These are phyloP conservation scores for Hypomesus transpacificus DNA, from an alignment of 2,113 vertebrate genomes.

Conservation along the genomic window DNA sequence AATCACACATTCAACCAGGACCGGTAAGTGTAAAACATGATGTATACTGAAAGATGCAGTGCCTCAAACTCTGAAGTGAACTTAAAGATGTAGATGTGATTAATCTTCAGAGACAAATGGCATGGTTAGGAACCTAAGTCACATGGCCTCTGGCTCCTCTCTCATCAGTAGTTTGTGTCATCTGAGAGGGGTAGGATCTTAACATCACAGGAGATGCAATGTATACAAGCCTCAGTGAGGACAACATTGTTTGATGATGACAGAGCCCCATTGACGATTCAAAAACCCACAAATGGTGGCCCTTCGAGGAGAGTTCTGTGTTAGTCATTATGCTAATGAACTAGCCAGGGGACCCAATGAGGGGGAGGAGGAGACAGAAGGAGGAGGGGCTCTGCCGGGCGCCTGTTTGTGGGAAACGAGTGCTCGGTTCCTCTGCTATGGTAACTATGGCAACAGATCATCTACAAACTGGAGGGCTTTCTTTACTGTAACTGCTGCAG, in stretches of 20 bases:
- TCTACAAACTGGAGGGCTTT: slow-evolving; percentile 66
- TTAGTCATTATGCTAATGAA: slow-evolving; percentile 74
- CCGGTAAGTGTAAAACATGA: slow-evolving; percentile 14
- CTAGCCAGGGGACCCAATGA: slow-evolving; percentile 66
- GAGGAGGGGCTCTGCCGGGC: slow-evolving; percentile 47
- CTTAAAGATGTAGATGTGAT: slow-evolving; percentile 27
- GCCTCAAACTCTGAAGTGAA: slow-evolving; percentile 41
- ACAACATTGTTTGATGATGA: slow-evolving; percentile 51
- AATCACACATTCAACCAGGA: slow-evolving; percentile 6
- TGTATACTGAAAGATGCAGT: slow-evolving; percentile 20
- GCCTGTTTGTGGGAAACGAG: slow-evolving; percentile 57
- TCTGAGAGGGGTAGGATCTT: slow-evolving; percentile 17
- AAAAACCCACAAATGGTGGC: slow-evolving; percentile 64
- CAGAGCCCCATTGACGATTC: slow-evolving; percentile 47
- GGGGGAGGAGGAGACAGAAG: slow-evolving; percentile 55
- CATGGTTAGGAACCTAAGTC: slow-evolving; percentile 31
- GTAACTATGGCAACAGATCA: slow-evolving; percentile 71
- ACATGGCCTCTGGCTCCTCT: slow-evolving; percentile 14
- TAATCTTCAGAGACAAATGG: slow-evolving; percentile 26
- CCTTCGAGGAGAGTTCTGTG: slow-evolving; percentile 62
- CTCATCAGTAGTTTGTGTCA: background rate
- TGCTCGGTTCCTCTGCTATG: slow-evolving; percentile 52
- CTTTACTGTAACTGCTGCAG: slow-evolving; percentile 57
- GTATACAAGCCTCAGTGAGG: slow-evolving; percentile 30
- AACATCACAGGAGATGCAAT: slow-evolving; percentile 19